Conservation (phyloP, 37 sponge, comb jelly and placozoan genomes). For the Spongilla lacustris region DNA sequence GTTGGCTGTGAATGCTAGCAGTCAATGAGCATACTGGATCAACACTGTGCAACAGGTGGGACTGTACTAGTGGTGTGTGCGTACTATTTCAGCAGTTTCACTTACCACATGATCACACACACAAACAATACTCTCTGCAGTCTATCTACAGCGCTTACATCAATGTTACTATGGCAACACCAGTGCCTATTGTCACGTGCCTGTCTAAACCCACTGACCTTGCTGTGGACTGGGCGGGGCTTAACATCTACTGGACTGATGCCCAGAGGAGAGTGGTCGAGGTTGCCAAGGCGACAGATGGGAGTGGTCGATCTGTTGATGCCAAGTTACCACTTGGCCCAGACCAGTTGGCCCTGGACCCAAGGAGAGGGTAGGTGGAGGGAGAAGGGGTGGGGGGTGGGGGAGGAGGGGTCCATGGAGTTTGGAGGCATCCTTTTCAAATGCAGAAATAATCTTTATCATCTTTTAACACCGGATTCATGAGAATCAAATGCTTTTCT, state of each 20-base stretch:
- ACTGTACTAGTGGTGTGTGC: too few species aligned
- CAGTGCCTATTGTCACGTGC: conserved; percentile 23
- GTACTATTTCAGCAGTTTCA: too few species aligned
- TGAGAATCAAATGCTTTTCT: too few species aligned
- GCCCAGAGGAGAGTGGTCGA: conserved; percentile 34
- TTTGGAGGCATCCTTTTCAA: too few species aligned
- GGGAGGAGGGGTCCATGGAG: too few species aligned
- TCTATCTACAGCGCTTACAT: not conserved
- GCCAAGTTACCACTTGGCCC: not conserved
- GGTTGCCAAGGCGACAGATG: conserved; percentile 35
- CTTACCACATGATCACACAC: too few species aligned
- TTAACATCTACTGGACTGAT: conserved; percentile 71
- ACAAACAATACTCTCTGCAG: conserved; percentile 3
- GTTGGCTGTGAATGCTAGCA: too few species aligned
- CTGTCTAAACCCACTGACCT: conserved; percentile 21
- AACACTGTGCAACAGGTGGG: too few species aligned
- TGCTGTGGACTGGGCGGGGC: conserved; percentile 69
- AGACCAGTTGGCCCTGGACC: conserved; percentile 23
- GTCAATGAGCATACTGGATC: too few species aligned
- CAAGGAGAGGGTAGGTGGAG: conserved; percentile 41
- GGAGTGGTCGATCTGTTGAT: conserved; percentile 24
- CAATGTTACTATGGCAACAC: not conserved
- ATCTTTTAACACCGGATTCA: too few species aligned
- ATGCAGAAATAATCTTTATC: too few species aligned
- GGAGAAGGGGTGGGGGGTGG: not conserved